Evolutionary conservation across 2,113 vertebrate genomes (phyloP).

Genomic region (sheep (Ovis aries)): ARS-UI_Ramb_v3.0 NC_056057.1:5289501-5290000

Average conservation of each 20-base stretch:
- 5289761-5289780: neutral
- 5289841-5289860: neutral
- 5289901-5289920: neutral
- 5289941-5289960: neutral
- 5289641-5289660: neutral
- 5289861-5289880: neutral
- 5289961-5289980: neutral
- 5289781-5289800: neutral
- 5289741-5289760: neutral
- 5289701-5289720: neutral
- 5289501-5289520: neutral
- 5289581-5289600: accelerated
- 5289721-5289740: neutral
- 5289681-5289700: neutral
- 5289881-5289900: neutral
- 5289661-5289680: neutral
- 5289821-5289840: neutral
- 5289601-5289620: accelerated
- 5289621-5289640: neutral
- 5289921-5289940: neutral
- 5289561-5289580: neutral
- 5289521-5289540: neutral
- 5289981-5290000: neutral
- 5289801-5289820: neutral
- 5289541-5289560: neutral